Evolutionary conservation across 2,888 invertebrate genomes (phyloP), one percentile per base, ranked within the genome.

Genomic region (Nebria salina): DNA sequence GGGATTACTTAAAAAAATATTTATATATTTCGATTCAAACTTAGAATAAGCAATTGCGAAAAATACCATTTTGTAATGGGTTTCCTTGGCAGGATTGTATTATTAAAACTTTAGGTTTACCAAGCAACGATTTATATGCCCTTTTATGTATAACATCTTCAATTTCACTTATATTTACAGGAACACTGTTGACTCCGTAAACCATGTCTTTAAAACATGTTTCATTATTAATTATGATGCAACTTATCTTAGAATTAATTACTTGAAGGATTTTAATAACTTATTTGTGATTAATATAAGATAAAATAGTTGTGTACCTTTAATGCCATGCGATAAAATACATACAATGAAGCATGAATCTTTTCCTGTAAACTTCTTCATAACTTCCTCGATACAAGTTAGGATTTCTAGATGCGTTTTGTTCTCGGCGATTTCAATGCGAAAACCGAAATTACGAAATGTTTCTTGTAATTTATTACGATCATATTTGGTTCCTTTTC

Each of bases 71-170:
- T 73, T 42, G 87, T 65, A 86, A 86, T 66, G 84, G 80, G 2
- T 83, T 85, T 43, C 90, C 91, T 85, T 92, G 92, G 82, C 92
- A 92, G 0, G 92, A 91, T 86, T 92, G 92, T 66, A 92, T 87
- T 74, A 92, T 89, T 0, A 92, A 85, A 77, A 92, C 85, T 87
- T 92, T 92, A 13, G 91, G 91, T 84, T 91, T 91, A 2, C 88
- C 87, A 1, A 85, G 83, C 25, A 92, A 86, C 75, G 85, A 83
- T 15, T 65, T 68, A 65, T 83, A 83, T 72, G 88, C 85, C 6
- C 84, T 85, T 1, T 86, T 87, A 66, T 90, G 89, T 75, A 92
- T 86, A 8, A 86, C 83, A n/a, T 85, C 82, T 83, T 87, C 88
- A 9, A 92, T 90, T n/a, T 87, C 86, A 0, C 86, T 85, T 7